phyloP scores from a whole-genome alignment of 1,140 invertebrate species.

The Rhopalosiphum padi region DNA sequence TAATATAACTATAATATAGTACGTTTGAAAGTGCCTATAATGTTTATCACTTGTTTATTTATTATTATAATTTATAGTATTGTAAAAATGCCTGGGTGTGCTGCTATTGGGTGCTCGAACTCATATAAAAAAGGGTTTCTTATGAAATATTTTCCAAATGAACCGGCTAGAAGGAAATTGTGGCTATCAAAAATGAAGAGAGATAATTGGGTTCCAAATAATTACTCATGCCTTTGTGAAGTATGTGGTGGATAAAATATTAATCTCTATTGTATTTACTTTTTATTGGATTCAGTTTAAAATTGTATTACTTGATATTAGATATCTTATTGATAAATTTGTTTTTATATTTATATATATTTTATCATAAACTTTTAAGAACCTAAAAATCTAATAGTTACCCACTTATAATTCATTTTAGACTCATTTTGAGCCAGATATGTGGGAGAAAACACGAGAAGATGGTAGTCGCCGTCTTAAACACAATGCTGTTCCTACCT shows the following conservation, averaged over 20 bases:
- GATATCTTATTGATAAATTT: too few relatives aligned
- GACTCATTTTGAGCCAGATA: not conserved
- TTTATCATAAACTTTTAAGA: too few relatives aligned
- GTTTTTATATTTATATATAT: too few relatives aligned
- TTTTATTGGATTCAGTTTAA: too few relatives aligned
- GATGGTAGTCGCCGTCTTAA: too few relatives aligned
- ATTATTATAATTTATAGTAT: not conserved
- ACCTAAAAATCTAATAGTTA: not conserved
- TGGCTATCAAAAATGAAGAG: conserved; percentile 35
- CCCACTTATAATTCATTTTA: not conserved
- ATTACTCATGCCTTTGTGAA: conserved; percentile 52
- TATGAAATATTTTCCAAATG: conserved; percentile 37
- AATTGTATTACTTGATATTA: too few relatives aligned
- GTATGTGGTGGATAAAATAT: conserved; percentile 28
- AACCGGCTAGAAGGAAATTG: not conserved
- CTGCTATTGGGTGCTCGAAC: conserved; percentile 6
- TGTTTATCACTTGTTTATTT: not conserved
- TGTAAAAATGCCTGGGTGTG: conserved; percentile 40
- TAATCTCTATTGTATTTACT: not conserved
- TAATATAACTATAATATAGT: too few relatives aligned
- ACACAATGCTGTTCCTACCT: too few relatives aligned
- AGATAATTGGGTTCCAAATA: conserved; percentile 36
- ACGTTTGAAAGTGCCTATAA: too few relatives aligned
- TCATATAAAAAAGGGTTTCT: conserved; percentile 4
- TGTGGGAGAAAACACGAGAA: too few relatives aligned